Base-by-base conservation (phyloP, 2,888 invertebrate species). In the Pammene aurita region DNA sequence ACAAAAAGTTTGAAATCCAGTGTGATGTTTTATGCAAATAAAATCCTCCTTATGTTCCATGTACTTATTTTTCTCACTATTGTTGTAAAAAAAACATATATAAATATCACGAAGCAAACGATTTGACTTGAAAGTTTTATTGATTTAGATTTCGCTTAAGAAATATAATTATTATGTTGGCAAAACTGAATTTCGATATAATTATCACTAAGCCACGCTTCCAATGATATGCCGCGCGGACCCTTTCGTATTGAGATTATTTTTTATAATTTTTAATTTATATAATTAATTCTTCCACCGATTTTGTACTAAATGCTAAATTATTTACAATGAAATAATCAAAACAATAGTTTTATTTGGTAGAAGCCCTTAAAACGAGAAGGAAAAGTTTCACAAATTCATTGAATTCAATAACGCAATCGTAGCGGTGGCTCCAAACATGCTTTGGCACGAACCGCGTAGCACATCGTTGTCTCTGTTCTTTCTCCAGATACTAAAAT, bases 301-400 rank as follows among this genome's bases (percentile, higher is more conserved):
- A 85, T 83, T 79, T 91, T 92, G 90, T 89, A 91, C 91, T 90
- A 91, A 90, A 86, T 82, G 80, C 89, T 90, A 79, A 79, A 77
- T 82, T 90, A 90, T 90, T 86, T 89, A 91, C 89, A 90, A 73
- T 79, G 80, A 85, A 84, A 80, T 78, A 83, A 84, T 74, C 72
- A 84, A 78, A 81, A 78, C 78, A 77, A 77, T 78, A 76, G 74
- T 73, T 76, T 84, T 89, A 89, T 90, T 91, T 91, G 90, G 91
- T 90, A 88, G 88, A 90, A 89, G 88, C 89, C 85, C 83, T 87
- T 84, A 81, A 73, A 78, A 76, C 60, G 60, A 65, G 50, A 62
- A 48, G 61, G 52, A 66, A 71, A 69, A 61, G 62, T 56, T 72
- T 57, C 41, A 65, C 56, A 65, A 65, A 67, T 68, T 68, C 56